phyloP scores from a whole-genome alignment of 2,797 vertebrate genomes.

The Carduelis carduelis region DNA sequence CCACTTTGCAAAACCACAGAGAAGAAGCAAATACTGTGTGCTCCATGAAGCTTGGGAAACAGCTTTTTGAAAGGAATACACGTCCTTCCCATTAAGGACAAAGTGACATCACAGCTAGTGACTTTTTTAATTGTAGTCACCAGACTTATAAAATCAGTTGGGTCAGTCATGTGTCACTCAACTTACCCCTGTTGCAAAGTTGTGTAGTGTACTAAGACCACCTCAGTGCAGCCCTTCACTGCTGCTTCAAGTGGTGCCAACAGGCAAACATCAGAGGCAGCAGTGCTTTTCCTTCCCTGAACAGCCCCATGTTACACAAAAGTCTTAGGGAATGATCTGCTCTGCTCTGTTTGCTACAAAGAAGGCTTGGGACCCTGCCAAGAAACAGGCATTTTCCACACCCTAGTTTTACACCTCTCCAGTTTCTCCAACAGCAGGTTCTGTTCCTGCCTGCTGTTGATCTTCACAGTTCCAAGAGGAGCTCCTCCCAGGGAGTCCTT shows the following conservation, averaged over 20 bases:
- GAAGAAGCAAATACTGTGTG: neutral
- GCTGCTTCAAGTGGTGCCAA: neutral
- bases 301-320: neutral
- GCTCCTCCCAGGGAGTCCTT: conserved; percentile 87
- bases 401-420: conserved; percentile 78
- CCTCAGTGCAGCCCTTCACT: neutral
- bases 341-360: neutral
- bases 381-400: conserved; percentile 42
- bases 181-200: neutral
- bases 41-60: neutral
- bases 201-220: neutral
- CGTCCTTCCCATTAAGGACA: neutral
- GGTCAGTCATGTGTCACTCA: neutral
- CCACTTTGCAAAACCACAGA: neutral
- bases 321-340: neutral
- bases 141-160: neutral
- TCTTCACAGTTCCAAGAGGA: conserved; percentile 82
- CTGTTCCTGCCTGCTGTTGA: conserved; percentile 82
- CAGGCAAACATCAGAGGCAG: neutral
- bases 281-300: neutral
- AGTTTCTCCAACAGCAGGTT: conserved; percentile 80
- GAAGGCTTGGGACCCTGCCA: neutral
- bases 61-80: neutral
- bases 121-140: neutral
- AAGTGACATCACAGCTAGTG: neutral